Evolutionary conservation across 64 coral and sea anemone species (phyloP).

Genomic region (Platygyra sinensis): DNA sequence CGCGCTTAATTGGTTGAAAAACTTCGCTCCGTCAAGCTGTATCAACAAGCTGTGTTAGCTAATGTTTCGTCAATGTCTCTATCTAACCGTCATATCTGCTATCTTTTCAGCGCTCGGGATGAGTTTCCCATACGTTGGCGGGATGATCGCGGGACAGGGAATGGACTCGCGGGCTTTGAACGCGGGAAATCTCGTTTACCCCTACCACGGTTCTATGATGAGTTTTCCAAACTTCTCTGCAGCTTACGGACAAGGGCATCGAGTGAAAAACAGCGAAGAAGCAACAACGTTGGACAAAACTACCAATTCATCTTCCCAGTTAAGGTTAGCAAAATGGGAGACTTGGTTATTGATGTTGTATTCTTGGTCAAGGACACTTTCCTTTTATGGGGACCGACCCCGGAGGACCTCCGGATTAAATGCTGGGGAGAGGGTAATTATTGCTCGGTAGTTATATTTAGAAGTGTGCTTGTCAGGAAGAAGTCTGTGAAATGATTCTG

Average conservation of each 20-base stretch:
- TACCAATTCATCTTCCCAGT: neutral
- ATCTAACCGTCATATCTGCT: neutral
- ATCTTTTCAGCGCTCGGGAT: conserved; percentile 12
- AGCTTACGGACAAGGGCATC: conserved; percentile 14
- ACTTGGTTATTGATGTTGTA: neutral
- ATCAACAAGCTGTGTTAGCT: no score
- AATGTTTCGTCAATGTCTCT: no score
- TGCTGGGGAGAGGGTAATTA: no score
- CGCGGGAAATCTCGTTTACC: conserved; percentile 20
- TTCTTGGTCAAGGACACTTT: no score
- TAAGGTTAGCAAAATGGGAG: neutral
- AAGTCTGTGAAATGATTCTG: no score
- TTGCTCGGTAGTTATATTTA: no score
- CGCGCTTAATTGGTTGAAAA: no score
- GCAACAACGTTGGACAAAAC: conserved; percentile 1
- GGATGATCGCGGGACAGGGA: conserved; percentile 9
- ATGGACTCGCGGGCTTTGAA: conserved; percentile 35
- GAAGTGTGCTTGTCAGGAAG: no score
- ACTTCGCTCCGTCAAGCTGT: no score
- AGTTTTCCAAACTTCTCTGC: conserved; percentile 13
- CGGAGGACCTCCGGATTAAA: no score
- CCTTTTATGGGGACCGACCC: no score
- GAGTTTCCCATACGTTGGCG: conserved; percentile 11
- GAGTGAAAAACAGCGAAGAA: conserved; percentile 42
- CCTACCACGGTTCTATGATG: conserved; percentile 7